Conservation (phyloP, 2,113 vertebrate genomes). For the Psittacus erithacus region DNA sequence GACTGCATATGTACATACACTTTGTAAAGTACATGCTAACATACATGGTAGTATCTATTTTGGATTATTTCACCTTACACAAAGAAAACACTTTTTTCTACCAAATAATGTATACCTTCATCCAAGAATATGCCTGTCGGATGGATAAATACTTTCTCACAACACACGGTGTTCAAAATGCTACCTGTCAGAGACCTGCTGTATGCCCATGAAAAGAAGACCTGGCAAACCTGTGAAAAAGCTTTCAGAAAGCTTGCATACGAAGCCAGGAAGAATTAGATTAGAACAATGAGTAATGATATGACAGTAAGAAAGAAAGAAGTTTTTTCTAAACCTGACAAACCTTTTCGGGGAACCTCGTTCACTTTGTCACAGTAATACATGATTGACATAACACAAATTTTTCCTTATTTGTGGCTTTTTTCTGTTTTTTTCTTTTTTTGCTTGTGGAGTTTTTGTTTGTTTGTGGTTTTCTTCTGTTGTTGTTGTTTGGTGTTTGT, state of each 20-base stretch:
- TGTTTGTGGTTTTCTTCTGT: background rate
- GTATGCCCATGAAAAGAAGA: background rate
- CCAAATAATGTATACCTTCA: fast-evolving
- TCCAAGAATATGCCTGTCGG: fast-evolving
- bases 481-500: background rate
- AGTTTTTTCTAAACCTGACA: background rate
- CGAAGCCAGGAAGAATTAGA: background rate
- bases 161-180: fast-evolving
- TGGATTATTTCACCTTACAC: fast-evolving
- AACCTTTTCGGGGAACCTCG: background rate
- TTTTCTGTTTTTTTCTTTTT: background rate
- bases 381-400: background rate
- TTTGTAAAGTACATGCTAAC: background rate
- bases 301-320: background rate
- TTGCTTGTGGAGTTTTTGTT: background rate
- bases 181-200: background rate
- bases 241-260: fast-evolving
- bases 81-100: background rate
- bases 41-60: fast-evolving
- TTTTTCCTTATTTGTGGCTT: background rate
- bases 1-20: background rate
- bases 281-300: background rate
- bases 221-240: background rate
- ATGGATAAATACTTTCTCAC: background rate
- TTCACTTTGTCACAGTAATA: background rate